A percentile compares a stretch with the other conserved stretches of the same genome.
These are phyloP conservation scores for Corvus moneduloides DNA, from an alignment of 2,113 vertebrate species.

Conservation along the genomic window DNA sequence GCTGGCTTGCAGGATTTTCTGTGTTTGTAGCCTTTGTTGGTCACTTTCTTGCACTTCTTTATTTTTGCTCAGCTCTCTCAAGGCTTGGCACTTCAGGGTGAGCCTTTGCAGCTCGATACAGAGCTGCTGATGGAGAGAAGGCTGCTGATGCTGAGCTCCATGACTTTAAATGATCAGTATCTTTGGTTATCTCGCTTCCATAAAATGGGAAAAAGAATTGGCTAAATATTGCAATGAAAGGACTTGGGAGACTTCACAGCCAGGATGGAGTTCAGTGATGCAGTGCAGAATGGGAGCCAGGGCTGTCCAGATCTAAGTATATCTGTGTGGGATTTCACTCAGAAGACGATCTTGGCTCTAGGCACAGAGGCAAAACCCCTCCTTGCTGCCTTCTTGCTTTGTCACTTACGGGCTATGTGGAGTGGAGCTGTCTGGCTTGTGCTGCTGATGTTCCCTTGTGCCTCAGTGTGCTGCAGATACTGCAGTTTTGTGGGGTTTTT, in stretches of 20 bases:
- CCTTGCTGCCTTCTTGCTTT: neutral
- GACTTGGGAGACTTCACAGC: neutral
- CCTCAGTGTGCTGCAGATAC: neutral
- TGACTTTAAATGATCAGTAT: neutral
- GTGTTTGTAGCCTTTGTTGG: neutral
- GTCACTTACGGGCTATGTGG: neutral
- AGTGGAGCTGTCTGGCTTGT: neutral
- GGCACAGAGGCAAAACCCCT: neutral
- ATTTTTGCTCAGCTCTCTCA: neutral
- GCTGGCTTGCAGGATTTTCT: neutral
- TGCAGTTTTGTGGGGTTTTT: neutral
- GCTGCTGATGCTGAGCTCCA: neutral
- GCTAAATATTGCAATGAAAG: neutral
- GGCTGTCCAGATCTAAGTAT: neutral
- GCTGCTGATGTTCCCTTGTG: neutral
- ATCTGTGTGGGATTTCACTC: neutral
- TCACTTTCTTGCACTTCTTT: neutral
- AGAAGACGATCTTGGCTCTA: neutral
- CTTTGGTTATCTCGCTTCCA: neutral
- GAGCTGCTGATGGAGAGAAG: neutral
- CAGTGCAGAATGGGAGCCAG: neutral
- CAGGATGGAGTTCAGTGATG: neutral
- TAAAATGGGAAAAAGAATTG: neutral
- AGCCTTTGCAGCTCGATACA: neutral
- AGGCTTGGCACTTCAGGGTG: neutral